Base-by-base conservation (phyloP, 2,797 vertebrate species). In the Mus caroli region DNA sequence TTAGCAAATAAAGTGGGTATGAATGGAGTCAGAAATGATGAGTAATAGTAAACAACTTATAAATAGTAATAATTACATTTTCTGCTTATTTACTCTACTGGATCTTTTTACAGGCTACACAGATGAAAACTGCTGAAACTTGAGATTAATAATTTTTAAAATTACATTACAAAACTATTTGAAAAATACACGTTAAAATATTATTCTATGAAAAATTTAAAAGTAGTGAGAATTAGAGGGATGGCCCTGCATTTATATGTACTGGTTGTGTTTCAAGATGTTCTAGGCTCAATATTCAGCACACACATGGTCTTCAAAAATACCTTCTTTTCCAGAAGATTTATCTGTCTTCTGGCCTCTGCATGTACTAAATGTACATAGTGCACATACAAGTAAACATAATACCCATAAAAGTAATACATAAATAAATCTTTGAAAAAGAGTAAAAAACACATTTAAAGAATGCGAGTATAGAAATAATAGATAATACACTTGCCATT, bases 21-120 rank as follows among this genome's bases (percentile, higher is more conserved):
- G 10, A 90, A 46, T 60, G 20, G 0, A 52, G 11, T 62, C 64
- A 92, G 46, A 46, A 50, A 50, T 62, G 6, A 56, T 46, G 37
- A 76, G 6, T 58, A 89, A 77, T 46, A 87, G 87, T 93, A 54
- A 73, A 26, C 50, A 84, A 89, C 34, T 77, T 77, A 40, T 83
- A 43, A 92, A 79, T 79, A 13, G 64, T 85, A 62, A 89, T 20
- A 62, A 11, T n/a, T 40, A 40, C 13, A 67, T 54, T 40, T 92
- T 77, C n/a, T 40, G 31, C 4, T 26, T 28, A 34, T 28, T 56
- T 31, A n/a, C 3, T 6, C 6, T 52, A 26, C 13, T 60, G 50
- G 14, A 43, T 62, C 31, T 69, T 20, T 9, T 52, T 71, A 78
- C 37, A 80, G 52, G 7, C 5, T 37, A 54, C 19, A 40, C 3